Conservation (phyloP, 2,888 invertebrate genomes). For the Epistrophella euchroma region DNA sequence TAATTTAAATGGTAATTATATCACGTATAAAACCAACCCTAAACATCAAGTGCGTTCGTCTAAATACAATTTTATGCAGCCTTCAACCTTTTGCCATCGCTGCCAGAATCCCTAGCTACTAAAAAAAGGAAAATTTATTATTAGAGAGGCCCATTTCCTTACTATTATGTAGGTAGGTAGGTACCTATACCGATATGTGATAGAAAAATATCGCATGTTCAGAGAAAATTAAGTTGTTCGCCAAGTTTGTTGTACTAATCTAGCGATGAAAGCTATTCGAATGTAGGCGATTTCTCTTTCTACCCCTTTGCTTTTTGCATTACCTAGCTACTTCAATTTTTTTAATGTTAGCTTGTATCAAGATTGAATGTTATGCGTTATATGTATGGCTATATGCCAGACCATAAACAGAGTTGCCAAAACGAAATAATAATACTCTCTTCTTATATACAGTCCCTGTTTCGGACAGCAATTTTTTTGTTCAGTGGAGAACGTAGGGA, state of each 20-base stretch:
- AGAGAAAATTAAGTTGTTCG: slow-evolving; percentile 80
- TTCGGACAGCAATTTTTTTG: too few relatives aligned
- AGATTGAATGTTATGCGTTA: slow-evolving; percentile 43
- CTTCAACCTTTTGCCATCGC: slow-evolving; percentile 38
- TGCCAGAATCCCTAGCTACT: not conserved
- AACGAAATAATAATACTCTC: too few relatives aligned
- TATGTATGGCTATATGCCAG: slow-evolving; percentile 5
- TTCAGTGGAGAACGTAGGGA: too few relatives aligned
- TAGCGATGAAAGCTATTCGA: slow-evolving; percentile 65
- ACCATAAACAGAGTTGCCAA: not conserved
- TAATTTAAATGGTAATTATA: slow-evolving; percentile 81
- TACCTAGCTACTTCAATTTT: not conserved
- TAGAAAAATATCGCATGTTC: slow-evolving; percentile 77
- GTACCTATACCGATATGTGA: not conserved
- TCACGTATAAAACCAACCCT: slow-evolving; percentile 76
- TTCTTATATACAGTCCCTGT: too few relatives aligned
- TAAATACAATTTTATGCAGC: slow-evolving; percentile 43
- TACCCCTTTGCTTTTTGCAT: not conserved
- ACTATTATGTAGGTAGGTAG: too few relatives aligned
- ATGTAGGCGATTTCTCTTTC: not conserved
- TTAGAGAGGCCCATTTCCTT: not conserved
- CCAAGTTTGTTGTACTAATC: slow-evolving; percentile 72
- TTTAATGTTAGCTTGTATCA: slow-evolving; percentile 19
- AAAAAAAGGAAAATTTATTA: not conserved
- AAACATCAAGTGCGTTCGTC: slow-evolving; percentile 62